phyloP scores from a whole-genome alignment of 1,140 invertebrate genomes.

The Philotrypesis tridentata region DNA sequence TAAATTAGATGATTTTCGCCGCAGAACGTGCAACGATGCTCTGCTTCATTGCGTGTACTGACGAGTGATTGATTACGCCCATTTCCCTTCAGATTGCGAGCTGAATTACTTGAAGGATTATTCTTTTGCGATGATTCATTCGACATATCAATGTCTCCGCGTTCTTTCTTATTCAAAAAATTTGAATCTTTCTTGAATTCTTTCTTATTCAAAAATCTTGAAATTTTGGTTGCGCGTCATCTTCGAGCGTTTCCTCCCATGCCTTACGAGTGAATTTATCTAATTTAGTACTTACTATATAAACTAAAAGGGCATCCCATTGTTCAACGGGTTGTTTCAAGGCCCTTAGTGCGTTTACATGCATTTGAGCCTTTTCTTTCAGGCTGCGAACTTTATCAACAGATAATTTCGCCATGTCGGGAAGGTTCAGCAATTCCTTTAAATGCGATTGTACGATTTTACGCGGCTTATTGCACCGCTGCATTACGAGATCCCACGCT shows the following conservation, averaged over 20 bases:
- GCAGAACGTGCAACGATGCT: too few species aligned
- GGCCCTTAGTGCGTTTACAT: conserved; percentile 47
- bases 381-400: conserved; percentile 32
- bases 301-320: conserved; percentile 52
- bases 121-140: too few species aligned
- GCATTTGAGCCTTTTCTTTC: conserved; percentile 44
- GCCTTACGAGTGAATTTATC: conserved; percentile 39
- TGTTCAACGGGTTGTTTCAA: conserved; percentile 42
- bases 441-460: conserved; percentile 48
- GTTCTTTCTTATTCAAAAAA: background rate
- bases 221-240: background rate
- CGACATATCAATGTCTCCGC: background rate
- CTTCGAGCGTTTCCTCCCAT: conserved; percentile 47
- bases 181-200: background rate
- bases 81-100: too few species aligned
- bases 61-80: too few species aligned
- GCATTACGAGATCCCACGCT: conserved; percentile 41
- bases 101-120: too few species aligned
- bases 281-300: conserved; percentile 47
- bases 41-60: too few species aligned
- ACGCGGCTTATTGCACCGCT: conserved; percentile 44
- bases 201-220: background rate
- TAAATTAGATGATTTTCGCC: too few species aligned
- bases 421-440: conserved; percentile 39
- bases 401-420: conserved; percentile 29